Conservation (phyloP, 2,888 invertebrate genomes). For the Sphaerophoria rueppellii region DNA sequence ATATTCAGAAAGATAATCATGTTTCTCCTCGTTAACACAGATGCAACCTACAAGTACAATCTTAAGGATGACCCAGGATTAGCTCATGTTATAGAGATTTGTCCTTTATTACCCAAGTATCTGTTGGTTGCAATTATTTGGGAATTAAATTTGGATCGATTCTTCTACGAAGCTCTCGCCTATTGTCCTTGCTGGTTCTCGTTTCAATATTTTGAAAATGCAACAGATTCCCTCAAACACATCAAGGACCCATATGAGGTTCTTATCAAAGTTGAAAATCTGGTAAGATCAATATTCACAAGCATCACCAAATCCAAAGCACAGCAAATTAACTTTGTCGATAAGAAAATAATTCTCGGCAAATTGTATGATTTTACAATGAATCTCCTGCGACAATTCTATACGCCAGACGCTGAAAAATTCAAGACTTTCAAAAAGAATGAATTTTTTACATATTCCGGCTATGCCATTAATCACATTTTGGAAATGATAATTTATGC, state of each 20-base stretch:
- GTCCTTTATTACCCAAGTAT: conserved; percentile 78
- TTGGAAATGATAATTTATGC: conserved; percentile 76
- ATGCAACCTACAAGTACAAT: conserved; percentile 77
- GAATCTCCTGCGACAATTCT: conserved; percentile 77
- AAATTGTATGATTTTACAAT: conserved; percentile 77
- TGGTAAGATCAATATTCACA: conserved; percentile 76
- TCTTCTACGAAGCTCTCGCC: conserved; percentile 77
- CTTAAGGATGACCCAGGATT: conserved; percentile 75
- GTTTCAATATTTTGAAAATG: conserved; percentile 77
- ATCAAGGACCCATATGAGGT: conserved; percentile 77
- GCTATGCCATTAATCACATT: conserved; percentile 76
- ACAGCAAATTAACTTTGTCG: conserved; percentile 75
- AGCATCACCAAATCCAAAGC: conserved; percentile 76
- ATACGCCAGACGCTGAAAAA: conserved; percentile 77
- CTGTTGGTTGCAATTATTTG: conserved; percentile 76
- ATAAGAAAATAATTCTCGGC: conserved; percentile 76
- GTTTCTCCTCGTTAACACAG: conserved; percentile 78
- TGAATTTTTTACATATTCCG: conserved; percentile 76
- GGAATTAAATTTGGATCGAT: conserved; percentile 77
- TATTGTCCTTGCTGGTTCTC: conserved; percentile 78
- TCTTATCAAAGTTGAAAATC: conserved; percentile 75
- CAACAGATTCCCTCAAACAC: conserved; percentile 76
- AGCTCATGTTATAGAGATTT: conserved; percentile 76
- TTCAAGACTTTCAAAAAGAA: conserved; percentile 75
- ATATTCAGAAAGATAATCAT: conserved; percentile 77